A percentile compares a stretch with the other conserved stretches of the same genome.
Conservation (phyloP, 2,888 invertebrate genomes). For the Mimas tiliae region DNA sequence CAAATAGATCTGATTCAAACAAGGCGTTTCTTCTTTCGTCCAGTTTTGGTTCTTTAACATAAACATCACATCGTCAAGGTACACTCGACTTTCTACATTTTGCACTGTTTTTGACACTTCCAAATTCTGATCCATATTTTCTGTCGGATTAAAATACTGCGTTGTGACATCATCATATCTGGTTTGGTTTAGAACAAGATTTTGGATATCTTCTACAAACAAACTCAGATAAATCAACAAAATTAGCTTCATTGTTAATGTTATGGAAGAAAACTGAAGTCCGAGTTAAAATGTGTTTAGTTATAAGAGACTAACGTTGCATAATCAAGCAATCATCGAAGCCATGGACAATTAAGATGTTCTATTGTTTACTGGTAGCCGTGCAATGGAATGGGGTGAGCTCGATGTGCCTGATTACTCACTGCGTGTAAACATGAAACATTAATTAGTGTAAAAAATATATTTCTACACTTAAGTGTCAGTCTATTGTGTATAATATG, state of each 20-base stretch:
- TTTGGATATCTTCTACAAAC: conserved; percentile 36
- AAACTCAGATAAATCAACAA: conserved; percentile 35
- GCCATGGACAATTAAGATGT: conserved; percentile 47
- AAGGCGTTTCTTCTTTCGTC: conserved; percentile 63
- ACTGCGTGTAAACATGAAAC: conserved; percentile 23
- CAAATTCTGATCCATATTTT: conserved; percentile 15
- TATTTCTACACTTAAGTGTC: neutral
- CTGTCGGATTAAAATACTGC: conserved; percentile 30
- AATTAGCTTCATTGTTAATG: conserved; percentile 52
- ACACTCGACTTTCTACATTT: conserved; percentile 52
- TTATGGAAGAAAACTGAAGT: conserved; percentile 29
- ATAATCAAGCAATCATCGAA: conserved; percentile 53
- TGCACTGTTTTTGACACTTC: conserved; percentile 31
- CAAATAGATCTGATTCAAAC: conserved; percentile 63
- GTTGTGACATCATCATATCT: conserved; percentile 36
- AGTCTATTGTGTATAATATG: conserved; percentile 4
- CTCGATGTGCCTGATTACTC: conserved; percentile 26
- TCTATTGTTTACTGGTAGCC: conserved; percentile 29
- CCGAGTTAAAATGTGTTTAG: conserved; percentile 34
- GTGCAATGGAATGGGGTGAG: conserved; percentile 23
- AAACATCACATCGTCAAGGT: conserved; percentile 72
- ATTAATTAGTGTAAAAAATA: conserved; percentile 18
- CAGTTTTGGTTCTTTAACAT: conserved; percentile 67
- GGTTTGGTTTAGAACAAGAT: conserved; percentile 45
- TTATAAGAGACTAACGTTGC: conserved; percentile 58